Conservation (phyloP, 2,113 vertebrate species). For the Herpetotheres cachinnans region DNA sequence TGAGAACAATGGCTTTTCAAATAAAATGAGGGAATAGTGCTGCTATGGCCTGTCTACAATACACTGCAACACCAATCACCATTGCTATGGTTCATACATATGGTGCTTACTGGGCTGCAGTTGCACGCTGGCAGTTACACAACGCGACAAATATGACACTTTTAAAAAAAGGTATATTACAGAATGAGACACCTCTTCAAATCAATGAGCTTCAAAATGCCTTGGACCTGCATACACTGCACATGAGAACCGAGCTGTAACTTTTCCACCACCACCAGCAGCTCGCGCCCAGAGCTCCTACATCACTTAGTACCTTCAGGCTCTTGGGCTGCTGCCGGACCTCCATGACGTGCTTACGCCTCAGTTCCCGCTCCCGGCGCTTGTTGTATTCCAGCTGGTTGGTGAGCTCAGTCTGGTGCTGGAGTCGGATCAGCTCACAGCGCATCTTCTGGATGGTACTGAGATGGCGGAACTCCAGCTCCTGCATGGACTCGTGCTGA, state of each 20-base stretch:
- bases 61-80: neutral
- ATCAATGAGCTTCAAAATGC: neutral
- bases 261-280: neutral
- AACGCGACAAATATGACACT: neutral
- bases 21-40: neutral
- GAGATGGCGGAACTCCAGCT: slow-evolving; percentile 97
- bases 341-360: slow-evolving; percentile 97
- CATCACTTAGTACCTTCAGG: slow-evolving; percentile 83
- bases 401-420: slow-evolving; percentile 98
- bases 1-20: neutral
- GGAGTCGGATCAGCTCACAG: slow-evolving; percentile 91
- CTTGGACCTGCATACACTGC: neutral
- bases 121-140: neutral
- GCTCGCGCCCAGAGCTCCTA: neutral
- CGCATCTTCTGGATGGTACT: slow-evolving; percentile 94
- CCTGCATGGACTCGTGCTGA: slow-evolving; percentile 98
- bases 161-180: neutral
- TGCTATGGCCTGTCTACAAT: neutral
- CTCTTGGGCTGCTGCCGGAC: slow-evolving; percentile 99
- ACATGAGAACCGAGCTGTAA: neutral
- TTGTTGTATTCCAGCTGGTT: slow-evolving; percentile 99
- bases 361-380: slow-evolving; percentile 91
- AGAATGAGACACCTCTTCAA: neutral
- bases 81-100: rapidly evolving
- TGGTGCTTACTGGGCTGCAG: neutral